Evolutionary conservation across 2,888 invertebrate species (phyloP).

Genomic region (Eretmocerus hayati): DNA sequence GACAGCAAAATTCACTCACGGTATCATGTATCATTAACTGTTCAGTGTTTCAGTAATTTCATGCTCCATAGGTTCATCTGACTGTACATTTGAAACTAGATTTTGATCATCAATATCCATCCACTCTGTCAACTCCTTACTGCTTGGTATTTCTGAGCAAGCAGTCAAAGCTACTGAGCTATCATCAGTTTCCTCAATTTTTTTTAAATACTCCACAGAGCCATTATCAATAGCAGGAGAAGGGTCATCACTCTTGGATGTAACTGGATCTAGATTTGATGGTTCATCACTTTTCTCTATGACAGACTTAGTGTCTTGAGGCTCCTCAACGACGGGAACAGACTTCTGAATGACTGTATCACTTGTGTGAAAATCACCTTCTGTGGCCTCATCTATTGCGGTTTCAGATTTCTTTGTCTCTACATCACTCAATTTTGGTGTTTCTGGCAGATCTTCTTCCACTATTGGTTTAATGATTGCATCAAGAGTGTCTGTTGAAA

Average conservation of each 20-base stretch:
- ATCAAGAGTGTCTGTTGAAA: not conserved
- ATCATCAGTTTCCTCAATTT: conserved; percentile 7
- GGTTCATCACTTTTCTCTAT: conserved; percentile 21
- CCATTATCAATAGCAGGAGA: conserved; percentile 9
- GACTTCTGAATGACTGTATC: conserved; percentile 37
- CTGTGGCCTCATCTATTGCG: conserved; percentile 35
- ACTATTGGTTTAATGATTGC: conserved; percentile 21
- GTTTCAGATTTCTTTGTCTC: not conserved
- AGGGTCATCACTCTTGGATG: conserved; percentile 19
- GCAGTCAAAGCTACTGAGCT: conserved; percentile 20
- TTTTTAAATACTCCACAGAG: not conserved
- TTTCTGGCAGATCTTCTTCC: conserved; percentile 23
- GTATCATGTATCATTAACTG: conserved; percentile 33
- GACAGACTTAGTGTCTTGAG: conserved; percentile 27
- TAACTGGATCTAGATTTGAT: conserved; percentile 29
- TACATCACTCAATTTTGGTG: not conserved
- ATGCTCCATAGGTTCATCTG: conserved; percentile 43
- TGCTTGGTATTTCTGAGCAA: conserved; percentile 19
- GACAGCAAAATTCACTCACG: conserved; percentile 12
- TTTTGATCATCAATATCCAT: conserved; percentile 43
- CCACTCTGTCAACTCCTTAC: conserved; percentile 30
- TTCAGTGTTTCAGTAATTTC: conserved; percentile 36
- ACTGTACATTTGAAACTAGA: conserved; percentile 26
- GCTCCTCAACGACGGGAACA: conserved; percentile 38
- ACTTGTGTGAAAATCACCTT: conserved; percentile 28